Base-by-base conservation (phyloP, 64 coral and sea anemone genomes). In the Pocillopora verrucosa region DNA sequence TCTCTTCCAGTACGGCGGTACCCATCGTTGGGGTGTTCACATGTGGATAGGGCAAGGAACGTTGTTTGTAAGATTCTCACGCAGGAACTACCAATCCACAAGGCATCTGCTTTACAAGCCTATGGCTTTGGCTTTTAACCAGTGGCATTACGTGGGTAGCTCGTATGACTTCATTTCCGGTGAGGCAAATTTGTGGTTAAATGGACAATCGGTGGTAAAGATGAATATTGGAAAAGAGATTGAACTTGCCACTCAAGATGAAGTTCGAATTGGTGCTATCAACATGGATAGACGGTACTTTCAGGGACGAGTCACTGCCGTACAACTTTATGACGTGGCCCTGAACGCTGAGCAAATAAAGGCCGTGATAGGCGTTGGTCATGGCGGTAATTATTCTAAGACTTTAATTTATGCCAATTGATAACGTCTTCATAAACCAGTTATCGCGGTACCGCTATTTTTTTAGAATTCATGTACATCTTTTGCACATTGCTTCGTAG, bases 281-380 rank as follows among this genome's bases (percentile, higher is more conserved):
- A 12, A 11, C 13, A 7, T 20, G 5, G 70, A 89, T 72, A 0
- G 17, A 0, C 72, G 86, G 36, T 88, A 93, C 56, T 88, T 88
- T 2, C 82, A 93, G 26, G 86, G 91, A 14, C 76, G 86, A 16
- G 64, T 88, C 58, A 76, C 86, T 2, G 80, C 79, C 74, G 13
- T 88, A 34, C 91, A 93, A 61, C 35, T 93, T 11, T 93, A 83
- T 77, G 61, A 88, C 74, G 79, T 72, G 36, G 35, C 58, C 36
- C 75, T 93, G 68, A 93, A 86, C 45, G 76, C 60, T 63, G 59
- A 65, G 13, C 58, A 93, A 69, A 93, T 93, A 37, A 45, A 61
- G 10, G 77, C 76, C 41, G 67, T 70, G 19, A 20, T n/a, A 70
- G 25, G n/a, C 67, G 67, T 20, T 24, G 67, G 67, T 70, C 67